Conservation (phyloP, 2,113 vertebrate species). For the Pachypanchax playfairii region DNA sequence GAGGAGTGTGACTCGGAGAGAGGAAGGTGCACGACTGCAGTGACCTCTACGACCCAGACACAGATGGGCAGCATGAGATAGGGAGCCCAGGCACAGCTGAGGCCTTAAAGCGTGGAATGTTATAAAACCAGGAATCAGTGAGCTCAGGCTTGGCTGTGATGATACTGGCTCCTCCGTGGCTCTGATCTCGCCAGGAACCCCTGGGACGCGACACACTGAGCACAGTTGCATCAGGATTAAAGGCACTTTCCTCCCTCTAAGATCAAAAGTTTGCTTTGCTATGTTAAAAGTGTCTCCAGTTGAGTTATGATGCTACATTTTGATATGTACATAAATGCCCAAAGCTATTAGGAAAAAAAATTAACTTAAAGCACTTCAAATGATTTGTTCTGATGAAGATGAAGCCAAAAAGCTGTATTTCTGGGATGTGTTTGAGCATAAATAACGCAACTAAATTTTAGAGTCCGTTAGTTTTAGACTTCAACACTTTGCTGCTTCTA, state of each 20-base stretch:
- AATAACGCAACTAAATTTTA: constrained; percentile 17
- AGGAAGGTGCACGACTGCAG: constrained; percentile 43
- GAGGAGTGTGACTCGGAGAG: constrained; percentile 25
- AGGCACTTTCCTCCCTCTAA: constrained; percentile 45
- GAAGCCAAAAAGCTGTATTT: background rate
- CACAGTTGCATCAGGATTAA: constrained; percentile 67
- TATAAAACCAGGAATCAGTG: constrained; percentile 60
- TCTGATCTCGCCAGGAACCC: constrained; percentile 53
- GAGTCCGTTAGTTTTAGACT: constrained; percentile 13
- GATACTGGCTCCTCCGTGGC: constrained; percentile 61
- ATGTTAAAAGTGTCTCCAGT: constrained; percentile 45
- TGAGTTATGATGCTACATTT: constrained; percentile 28
- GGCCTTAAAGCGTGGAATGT: constrained; percentile 46
- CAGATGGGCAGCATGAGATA: constrained; percentile 73
- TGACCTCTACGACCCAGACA: constrained; percentile 60
- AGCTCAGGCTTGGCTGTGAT: constrained; percentile 57
- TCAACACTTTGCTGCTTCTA: constrained; percentile 19
- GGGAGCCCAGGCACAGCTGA: constrained; percentile 66
- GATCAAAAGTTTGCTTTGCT: constrained; percentile 51
- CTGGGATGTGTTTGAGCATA: background rate
- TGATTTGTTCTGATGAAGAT: constrained; percentile 23
- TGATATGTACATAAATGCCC: constrained; percentile 36
- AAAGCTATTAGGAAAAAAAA: constrained; percentile 41
- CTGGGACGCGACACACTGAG: constrained; percentile 33
- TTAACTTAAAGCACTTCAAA: constrained; percentile 23